phyloP scores from a whole-genome alignment of 2,797 vertebrate genomes.

The Scolopax rusticola region DNA sequence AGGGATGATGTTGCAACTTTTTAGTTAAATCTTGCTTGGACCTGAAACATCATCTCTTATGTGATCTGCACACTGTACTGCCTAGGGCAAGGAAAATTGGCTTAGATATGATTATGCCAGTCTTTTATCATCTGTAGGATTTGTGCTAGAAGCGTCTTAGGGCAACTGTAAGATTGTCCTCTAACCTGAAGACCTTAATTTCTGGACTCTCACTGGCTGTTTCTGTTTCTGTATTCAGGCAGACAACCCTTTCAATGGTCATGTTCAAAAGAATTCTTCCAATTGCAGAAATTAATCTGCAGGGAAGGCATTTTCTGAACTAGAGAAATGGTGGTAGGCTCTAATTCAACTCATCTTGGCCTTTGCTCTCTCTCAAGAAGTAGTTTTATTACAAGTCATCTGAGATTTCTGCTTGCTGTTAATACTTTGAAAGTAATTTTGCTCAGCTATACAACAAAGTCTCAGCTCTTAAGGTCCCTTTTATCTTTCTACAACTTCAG shows the following conservation, averaged over 20 bases:
- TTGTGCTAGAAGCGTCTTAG: background rate
- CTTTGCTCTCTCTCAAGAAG: conserved; percentile 43
- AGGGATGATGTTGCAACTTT: background rate
- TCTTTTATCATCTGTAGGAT: conserved; percentile 1
- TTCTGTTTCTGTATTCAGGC: conserved; percentile 14
- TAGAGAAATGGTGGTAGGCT: background rate
- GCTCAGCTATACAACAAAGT: background rate
- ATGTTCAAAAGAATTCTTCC: conserved; percentile 9
- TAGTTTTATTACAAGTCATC: conserved; percentile 39
- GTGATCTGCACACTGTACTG: background rate
- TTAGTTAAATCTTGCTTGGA: conserved; percentile 7
- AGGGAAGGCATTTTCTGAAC: conserved; percentile 20
- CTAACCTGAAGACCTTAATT: conserved; percentile 27
- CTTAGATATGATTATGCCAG: background rate
- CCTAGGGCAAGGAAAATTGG: background rate
- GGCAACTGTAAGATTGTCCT: background rate
- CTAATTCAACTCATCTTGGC: conserved; percentile 47
- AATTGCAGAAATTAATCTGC: conserved; percentile 41
- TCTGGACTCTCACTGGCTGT: background rate
- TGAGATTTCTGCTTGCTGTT: conserved; percentile 27
- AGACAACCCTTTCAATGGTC: background rate
- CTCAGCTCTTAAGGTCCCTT: background rate
- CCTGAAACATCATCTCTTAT: background rate
- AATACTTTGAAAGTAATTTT: conserved; percentile 31
- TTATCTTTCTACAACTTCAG: background rate